These are phyloP conservation scores for Sebastes taczanowskii DNA, from an alignment of 2,797 vertebrate genomes.

Conservation along the genomic window DNA sequence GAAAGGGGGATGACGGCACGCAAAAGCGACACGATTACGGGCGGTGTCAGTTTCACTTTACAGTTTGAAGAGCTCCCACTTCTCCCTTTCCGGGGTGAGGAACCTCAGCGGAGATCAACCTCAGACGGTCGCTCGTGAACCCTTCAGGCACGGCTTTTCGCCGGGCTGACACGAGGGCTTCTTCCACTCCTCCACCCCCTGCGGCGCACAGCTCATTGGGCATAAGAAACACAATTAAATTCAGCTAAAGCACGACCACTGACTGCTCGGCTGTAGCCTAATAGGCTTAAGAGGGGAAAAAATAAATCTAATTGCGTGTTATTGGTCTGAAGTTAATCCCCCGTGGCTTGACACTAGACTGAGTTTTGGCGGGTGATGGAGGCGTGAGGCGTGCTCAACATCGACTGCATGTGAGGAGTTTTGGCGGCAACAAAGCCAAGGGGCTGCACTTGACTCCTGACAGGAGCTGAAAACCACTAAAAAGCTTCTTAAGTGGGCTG, in stretches of 20 bases:
- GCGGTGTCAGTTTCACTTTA: constrained; percentile 82
- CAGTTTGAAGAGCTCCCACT: constrained; percentile 69
- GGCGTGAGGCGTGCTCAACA: constrained; percentile 26
- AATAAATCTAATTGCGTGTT: constrained; percentile 84
- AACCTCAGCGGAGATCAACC: constrained; percentile 66
- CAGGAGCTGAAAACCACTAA: constrained; percentile 60
- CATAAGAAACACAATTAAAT: constrained; percentile 90
- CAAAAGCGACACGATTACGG: constrained; percentile 82
- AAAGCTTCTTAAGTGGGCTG: constrained; percentile 62
- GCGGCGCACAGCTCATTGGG: constrained; percentile 75
- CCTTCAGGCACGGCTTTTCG: constrained; percentile 36
- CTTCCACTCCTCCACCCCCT: constrained; percentile 54
- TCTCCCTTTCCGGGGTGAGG: constrained; percentile 54
- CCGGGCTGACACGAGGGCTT: constrained; percentile 50
- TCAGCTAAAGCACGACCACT: constrained; percentile 81
- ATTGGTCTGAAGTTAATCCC: constrained; percentile 81
- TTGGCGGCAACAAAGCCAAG: constrained; percentile 53
- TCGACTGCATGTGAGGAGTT: constrained; percentile 21
- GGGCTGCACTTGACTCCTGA: constrained; percentile 69
- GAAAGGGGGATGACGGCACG: constrained; percentile 78
- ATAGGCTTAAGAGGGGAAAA: constrained; percentile 78
- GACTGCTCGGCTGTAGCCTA: constrained; percentile 69
- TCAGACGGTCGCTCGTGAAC: constrained; percentile 68
- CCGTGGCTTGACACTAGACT: constrained; percentile 64
- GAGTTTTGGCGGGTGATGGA: constrained; percentile 32